Percentiles rank a stretch among this genome's conserved stretches.
Conservation (phyloP, 2,888 invertebrate species). For the Smittia aterrima region DNA sequence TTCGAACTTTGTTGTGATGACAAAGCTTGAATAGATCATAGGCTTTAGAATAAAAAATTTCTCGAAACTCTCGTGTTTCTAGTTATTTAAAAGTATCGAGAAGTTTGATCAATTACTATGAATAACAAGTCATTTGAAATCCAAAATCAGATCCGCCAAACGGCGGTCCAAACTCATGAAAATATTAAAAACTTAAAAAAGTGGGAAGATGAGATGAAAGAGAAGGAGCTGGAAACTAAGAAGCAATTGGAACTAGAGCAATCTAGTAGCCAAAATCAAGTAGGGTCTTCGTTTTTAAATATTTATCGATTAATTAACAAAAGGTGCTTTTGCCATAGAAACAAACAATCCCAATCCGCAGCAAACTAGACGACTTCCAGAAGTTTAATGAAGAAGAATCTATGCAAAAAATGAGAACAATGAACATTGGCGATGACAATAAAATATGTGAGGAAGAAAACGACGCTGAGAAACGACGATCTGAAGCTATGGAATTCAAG, state of each 20-base stretch:
- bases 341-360: slow-evolving; percentile 8
- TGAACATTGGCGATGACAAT: slow-evolving; percentile 9
- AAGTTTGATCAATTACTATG: background rate
- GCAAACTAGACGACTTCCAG: background rate
- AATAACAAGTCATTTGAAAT: slow-evolving; percentile 13
- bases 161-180: background rate
- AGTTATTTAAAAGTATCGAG: background rate
- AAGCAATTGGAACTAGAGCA: background rate
- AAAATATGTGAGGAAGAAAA: background rate
- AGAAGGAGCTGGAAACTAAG: background rate
- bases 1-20: background rate
- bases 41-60: too few species aligned
- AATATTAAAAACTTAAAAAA: background rate
- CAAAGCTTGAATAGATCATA: background rate
- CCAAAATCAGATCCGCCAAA: slow-evolving; percentile 21
- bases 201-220: slow-evolving; percentile 27
- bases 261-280: background rate
- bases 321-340: background rate
- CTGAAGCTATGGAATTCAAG: slow-evolving; percentile 46
- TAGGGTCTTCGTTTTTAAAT: too few species aligned
- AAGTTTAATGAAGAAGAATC: slow-evolving; percentile 17
- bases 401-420: background rate
- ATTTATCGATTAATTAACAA: too few species aligned
- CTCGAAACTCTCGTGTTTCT: too few species aligned
- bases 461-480: background rate